Evolutionary conservation across 2,888 invertebrate genomes (phyloP).

Genomic region (Drosophila multiciliata): DNA sequence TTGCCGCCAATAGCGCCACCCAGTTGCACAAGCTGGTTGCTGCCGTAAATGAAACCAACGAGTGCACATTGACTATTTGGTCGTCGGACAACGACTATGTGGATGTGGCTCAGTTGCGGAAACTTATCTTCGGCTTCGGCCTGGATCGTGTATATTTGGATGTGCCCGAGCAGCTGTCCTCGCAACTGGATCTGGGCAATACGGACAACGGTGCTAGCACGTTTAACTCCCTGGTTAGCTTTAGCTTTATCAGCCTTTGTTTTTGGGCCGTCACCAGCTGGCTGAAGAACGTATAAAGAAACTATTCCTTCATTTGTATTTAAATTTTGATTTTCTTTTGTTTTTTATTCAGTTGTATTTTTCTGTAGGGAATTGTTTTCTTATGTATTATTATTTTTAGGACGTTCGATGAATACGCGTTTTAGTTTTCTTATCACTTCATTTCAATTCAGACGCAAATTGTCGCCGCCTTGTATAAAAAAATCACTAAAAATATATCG

Average conservation of each 20-base stretch:
- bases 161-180: constrained; percentile 88
- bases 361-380: constrained; percentile 27
- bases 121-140: constrained; percentile 89
- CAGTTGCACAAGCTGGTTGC: constrained; percentile 87
- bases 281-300: constrained; percentile 48
- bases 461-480: constrained; percentile 22
- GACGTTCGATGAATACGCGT: constrained; percentile 23
- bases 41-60: constrained; percentile 81
- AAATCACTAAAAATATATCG: constrained; percentile 41
- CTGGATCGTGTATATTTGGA: constrained; percentile 90
- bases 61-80: constrained; percentile 92
- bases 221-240: constrained; percentile 65
- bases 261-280: constrained; percentile 72
- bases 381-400: constrained; percentile 6
- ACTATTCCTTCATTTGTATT: not conserved
- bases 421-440: constrained; percentile 65
- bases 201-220: constrained; percentile 38
- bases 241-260: constrained; percentile 72
- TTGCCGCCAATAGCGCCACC: constrained; percentile 89
- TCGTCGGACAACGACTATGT: constrained; percentile 89
- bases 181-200: constrained; percentile 84
- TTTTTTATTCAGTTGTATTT: constrained; percentile 36
- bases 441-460: constrained; percentile 30
- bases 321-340: not conserved
- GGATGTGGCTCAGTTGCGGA: constrained; percentile 88